These are phyloP conservation scores for Capitulum mitella DNA, from an alignment of 2,888 invertebrate genomes.

Conservation along the genomic window DNA sequence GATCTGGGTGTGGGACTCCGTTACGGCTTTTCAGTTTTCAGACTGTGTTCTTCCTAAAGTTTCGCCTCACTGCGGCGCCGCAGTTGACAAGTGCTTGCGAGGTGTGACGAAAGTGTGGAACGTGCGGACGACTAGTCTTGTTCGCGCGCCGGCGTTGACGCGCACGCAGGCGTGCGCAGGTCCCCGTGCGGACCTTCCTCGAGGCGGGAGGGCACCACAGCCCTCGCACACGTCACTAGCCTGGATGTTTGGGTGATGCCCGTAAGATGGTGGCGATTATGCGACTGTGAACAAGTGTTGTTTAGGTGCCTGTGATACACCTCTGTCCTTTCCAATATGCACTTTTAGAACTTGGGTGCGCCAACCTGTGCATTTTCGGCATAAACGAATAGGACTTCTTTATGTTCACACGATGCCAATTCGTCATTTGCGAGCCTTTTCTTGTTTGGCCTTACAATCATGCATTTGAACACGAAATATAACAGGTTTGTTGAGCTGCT, in stretches of 20 bases:
- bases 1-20: background rate
- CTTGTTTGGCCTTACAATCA: background rate
- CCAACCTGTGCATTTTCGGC: no score
- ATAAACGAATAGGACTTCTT: no score
- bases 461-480: background rate
- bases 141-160: background rate
- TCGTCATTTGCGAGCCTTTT: background rate
- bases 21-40: background rate
- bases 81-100: no score
- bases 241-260: background rate
- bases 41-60: background rate
- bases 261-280: background rate
- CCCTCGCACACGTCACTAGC: no score
- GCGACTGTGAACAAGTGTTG: background rate
- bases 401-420: no score
- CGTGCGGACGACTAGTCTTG: background rate
- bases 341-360: no score
- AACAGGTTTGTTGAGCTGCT: background rate
- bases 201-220: no score
- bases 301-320: conserved; percentile 13
- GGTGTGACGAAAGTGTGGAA: background rate
- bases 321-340: background rate
- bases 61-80: background rate
- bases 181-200: background rate
- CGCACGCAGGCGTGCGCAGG: no score